Base-by-base conservation (phyloP, 2,888 invertebrate species). In the Bruchidius siliquastri region DNA sequence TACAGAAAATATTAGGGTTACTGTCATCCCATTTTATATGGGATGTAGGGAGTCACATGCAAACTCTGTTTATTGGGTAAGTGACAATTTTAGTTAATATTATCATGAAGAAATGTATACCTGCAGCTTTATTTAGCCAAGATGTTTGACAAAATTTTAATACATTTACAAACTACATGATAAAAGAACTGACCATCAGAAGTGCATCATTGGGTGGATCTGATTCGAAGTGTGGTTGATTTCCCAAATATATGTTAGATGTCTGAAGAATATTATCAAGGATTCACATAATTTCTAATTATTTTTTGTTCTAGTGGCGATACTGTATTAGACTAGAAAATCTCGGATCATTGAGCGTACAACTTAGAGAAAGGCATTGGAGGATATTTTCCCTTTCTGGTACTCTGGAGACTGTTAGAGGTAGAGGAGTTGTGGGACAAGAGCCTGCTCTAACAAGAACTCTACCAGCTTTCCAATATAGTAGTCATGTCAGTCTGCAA, bases 11-110 rank as follows among this genome's bases (percentile, higher is more conserved):
- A 93, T 98, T 77, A 90, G 98, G 71, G 96, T 99, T 67, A 99
- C 99, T 18, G 99, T 99, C 73, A 99, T 98, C 86, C 99, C 99
- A 0, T 99, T 98, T 88, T 98, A 97, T 84, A 97, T 98, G 96
- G 98, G 98, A 66, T 96, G 95, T 82, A 90, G 96, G 75, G 96
- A 96, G 85, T 94, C 95, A 69, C 96, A 97, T 83, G 94, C 95
- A 75, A 94, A 94, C 22, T 93, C 95, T 67, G 96, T 97, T 0
- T 97, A 96, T 86, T 98, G 97, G 96, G 95, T 95, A 78, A 77
- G 79, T 74, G 72, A 66, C 21, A 70, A 32, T 72, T 68, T 30
- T n/a, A 67, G 3, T 67, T 71, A 3, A 32, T 22, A n/a, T n/a
- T n/a, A n/a, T n/a, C n/a, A n/a, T n/a, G n/a, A n/a, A n/a, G n/a